Evolutionary conservation across 2,113 vertebrate genomes (phyloP).

Genomic region (Oriolus oriolus): DNA sequence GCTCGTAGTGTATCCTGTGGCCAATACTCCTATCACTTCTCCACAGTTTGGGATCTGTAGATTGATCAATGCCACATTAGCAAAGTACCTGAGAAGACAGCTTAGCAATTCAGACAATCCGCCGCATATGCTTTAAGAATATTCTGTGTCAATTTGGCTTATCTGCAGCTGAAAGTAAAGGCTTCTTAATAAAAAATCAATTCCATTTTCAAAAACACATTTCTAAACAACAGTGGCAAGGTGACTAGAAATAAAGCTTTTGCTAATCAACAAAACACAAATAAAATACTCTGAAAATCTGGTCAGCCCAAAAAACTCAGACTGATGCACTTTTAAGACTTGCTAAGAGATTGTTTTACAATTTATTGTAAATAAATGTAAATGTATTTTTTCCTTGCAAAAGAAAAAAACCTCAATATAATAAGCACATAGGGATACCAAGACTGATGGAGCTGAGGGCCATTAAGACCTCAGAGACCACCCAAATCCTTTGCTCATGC

Average conservation of each 20-base stretch:
- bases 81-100: conserved; percentile 70
- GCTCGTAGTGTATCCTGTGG: conserved; percentile 71
- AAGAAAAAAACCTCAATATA: not conserved
- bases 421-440: not conserved
- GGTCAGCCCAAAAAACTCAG: not conserved
- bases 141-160: conserved; percentile 55
- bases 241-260: conserved; percentile 45
- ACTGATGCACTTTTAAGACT: not conserved
- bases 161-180: conserved; percentile 51
- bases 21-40: conserved; percentile 76
- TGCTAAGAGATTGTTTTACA: not conserved
- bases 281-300: not conserved
- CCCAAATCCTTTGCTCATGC: not conserved
- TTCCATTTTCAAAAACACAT: conserved; percentile 53
- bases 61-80: conserved; percentile 83
- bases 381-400: not conserved
- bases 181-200: conserved; percentile 70
- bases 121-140: conserved; percentile 60
- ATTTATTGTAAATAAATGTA: not conserved
- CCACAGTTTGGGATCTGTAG: conserved; percentile 60
- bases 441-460: not conserved
- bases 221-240: conserved; percentile 38
- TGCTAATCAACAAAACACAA: not conserved
- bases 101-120: conserved; percentile 59
- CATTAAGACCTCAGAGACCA: not conserved